Percentiles rank a stretch among this genome's conserved stretches.
Evolutionary conservation across 1,140 invertebrate species (phyloP).

Genomic region (Drosophila hydei): DNA sequence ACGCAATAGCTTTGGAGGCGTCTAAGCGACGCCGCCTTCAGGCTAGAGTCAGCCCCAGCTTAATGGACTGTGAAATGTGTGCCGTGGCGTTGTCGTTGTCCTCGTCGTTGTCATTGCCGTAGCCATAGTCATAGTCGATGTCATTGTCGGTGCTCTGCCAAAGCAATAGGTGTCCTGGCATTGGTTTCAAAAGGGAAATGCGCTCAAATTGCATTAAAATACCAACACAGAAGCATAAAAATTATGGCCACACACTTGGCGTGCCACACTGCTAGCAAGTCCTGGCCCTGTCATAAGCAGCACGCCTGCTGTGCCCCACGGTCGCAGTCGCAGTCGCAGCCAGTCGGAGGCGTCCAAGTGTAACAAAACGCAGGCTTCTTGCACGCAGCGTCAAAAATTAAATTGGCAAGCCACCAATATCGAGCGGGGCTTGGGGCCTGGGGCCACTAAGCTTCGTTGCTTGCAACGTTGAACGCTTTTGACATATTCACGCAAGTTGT

Average conservation of each 20-base stretch:
- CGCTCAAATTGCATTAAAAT: slow-evolving; percentile 81
- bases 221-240: slow-evolving; percentile 81
- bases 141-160: slow-evolving; percentile 67
- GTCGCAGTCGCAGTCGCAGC: slow-evolving; percentile 32
- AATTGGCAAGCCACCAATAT: slow-evolving; percentile 81
- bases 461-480: slow-evolving; percentile 81
- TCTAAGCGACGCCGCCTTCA: slow-evolving; percentile 52
- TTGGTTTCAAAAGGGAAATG: slow-evolving; percentile 82
- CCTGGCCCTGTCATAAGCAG: slow-evolving; percentile 71
- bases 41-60: slow-evolving; percentile 38
- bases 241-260: slow-evolving; percentile 79
- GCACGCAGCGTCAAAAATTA: slow-evolving; percentile 78
- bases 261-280: slow-evolving; percentile 32
- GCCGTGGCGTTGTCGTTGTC: slow-evolving; percentile 41
- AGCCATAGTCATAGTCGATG: slow-evolving; percentile 38
- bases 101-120: slow-evolving; percentile 18
- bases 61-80: slow-evolving; percentile 82
- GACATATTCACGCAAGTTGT: slow-evolving; percentile 78
- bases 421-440: slow-evolving; percentile 23
- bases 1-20: slow-evolving; percentile 65
- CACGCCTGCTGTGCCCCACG: slow-evolving; percentile 68
- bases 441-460: slow-evolving; percentile 32
- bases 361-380: slow-evolving; percentile 74
- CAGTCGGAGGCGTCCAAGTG: slow-evolving; percentile 80
- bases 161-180: slow-evolving; percentile 82